Base-by-base conservation (phyloP, 2,888 invertebrate species). In the Heliconius erato region DNA sequence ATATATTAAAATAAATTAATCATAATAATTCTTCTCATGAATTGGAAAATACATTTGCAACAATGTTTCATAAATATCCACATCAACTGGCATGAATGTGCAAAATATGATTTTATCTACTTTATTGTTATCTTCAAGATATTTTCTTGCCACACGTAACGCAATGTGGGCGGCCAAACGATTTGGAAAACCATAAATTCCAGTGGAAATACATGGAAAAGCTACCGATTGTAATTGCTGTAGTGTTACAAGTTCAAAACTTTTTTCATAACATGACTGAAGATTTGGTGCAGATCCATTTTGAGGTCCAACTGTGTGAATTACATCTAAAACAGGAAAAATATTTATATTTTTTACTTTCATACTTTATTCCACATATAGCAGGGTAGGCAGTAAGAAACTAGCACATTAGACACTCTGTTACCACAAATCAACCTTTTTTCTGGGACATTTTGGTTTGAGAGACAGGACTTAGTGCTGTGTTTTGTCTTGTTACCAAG, bases 171-270 rank as follows among this genome's bases (percentile, higher is more conserved):
- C 98, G 0, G 99, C 99, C 63, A 97, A 92, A 83, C 97, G 96
- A 90, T 97, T 97, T 0, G 98, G 98, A 91, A 98, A 99, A 0
- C 98, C 98, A 91, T 98, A 99, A 84, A 99, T 96, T n/a, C 99
- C 99, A 7, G 99, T 99, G 0, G 98, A 98, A 89, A 99, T 98
- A 90, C 99, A 99, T 0, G 98, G 98, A 90, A 99, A 98, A 0
- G 98, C 98, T 74, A 98, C 96, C 9, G 97, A 96, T 74, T 94
- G 94, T 3, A 98, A 88, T 3, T 96, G 91, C 85, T 97, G 96
- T 54, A 96, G 92, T 23, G 93, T 89, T 80, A 96, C 96, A 26
- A 97, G 85, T 0, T 96, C 91, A 0, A 99, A 93, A 88, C 97
- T 97, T 28, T 97, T 97, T 80, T 96, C 93, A 89, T 99, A 99